Evolutionary conservation across 30 jellyfish, hydroid and myxozoan genomes (phyloP).

Genomic region (Cassiopea andromeda): DNA sequence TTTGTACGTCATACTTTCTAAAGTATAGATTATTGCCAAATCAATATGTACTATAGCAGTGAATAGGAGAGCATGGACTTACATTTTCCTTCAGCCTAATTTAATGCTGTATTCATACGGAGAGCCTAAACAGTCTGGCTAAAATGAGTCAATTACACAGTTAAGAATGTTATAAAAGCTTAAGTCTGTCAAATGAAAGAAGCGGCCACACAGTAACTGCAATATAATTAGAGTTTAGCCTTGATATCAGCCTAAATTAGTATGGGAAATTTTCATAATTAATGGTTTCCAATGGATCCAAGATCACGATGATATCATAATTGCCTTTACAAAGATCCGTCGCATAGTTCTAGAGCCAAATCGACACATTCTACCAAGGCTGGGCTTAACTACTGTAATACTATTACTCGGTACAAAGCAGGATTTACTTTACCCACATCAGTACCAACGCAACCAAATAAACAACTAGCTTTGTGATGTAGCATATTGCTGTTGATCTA

Average conservation of each 20-base stretch:
- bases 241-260: not conserved
- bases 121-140: not conserved
- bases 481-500: too few species aligned
- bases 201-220: conserved; percentile 1
- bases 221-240: not conserved
- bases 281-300: not conserved
- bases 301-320: not conserved
- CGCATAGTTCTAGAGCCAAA: too few species aligned
- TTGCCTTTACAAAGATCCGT: too few species aligned
- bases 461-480: too few species aligned
- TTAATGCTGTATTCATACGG: not conserved
- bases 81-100: not conserved
- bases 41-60: not conserved
- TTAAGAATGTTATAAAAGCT: not conserved
- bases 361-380: too few species aligned
- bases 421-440: too few species aligned
- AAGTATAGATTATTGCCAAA: not conserved
- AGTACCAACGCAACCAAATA: too few species aligned
- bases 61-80: not conserved
- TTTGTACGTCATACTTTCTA: not conserved
- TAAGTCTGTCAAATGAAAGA: not conserved
- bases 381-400: too few species aligned
- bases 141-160: not conserved
- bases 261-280: not conserved
- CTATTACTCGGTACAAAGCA: too few species aligned